Base-by-base conservation (phyloP, 2,888 invertebrate species). In the Brenthis hecate region DNA sequence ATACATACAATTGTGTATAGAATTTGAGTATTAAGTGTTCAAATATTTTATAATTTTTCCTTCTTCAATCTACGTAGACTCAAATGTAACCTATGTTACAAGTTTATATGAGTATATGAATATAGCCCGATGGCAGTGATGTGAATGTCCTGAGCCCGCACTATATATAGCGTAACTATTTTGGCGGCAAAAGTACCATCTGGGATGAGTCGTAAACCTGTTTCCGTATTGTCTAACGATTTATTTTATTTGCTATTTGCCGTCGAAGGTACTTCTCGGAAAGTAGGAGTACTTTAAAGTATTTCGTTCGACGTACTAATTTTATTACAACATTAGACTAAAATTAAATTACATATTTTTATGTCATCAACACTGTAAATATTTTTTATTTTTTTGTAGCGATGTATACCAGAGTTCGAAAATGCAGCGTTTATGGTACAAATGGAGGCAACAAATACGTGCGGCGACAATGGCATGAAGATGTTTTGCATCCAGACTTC, bases 401-500 rank as follows among this genome's bases (percentile, higher is more conserved):
- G 97, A 93, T 99, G 99, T 88, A 96, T 98, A 80, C 99, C 99
- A 0, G 97, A 97, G 79, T 99, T 99, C 89, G 98, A 97, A 84
- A 99, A 99, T 85, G 98, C 99, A 5, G 99, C 99, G 11, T 99
- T 96, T 90, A 95, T 96, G 84, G 94, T 97, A 65, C 94, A 94
- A 73, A 97, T 99, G 87, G 98, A 98, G 75, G 97, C 98, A 13
- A 98, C 99, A 16, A 99, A 99, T 87, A 99, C 99, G 1, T 99
- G 99, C 81, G 99, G 99, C 0, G 95, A 97, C 80, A 94, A 95
- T 57, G 96, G 95, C 0, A 90, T 93, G 0, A 96, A 94, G 61
- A 95, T 97, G 83, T 99, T 96, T 87, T 99, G 99, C 87, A 95
- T 97, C 72, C 99, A 99, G 89, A 98, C 98, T 0, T 89, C 90